Evolutionary conservation across 1,140 invertebrate genomes (phyloP), one percentile per base, ranked within the genome.

Genomic region (Temnothorax longispinosus): DNA sequence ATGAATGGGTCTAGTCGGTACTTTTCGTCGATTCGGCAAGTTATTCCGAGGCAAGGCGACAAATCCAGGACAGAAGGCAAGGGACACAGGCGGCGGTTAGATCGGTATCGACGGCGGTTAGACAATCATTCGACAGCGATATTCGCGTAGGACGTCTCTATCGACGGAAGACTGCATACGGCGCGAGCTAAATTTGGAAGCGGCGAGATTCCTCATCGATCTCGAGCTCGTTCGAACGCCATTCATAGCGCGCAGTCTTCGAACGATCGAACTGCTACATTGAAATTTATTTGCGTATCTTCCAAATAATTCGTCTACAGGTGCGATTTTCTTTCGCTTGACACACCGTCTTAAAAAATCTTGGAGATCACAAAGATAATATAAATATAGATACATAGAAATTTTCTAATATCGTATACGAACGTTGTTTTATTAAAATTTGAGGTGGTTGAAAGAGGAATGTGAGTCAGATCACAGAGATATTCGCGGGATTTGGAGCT

Each of bases 131-230:
- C 67, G 77, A 32, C 77, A 21, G 84, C 58, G 87, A 91, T 87
- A 87, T 86, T 10, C 78, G 18, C 44, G 18, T 3, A 65, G 84
- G 85, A 91, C 69, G 74, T 89, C 82, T 90, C 75, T 85, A 88
- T 91, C 89, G 87, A 64, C 86, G 80, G 54, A 82, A 86, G 54
- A 18, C 32, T 74, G 76, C 41, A 52, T 21, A 10, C 10, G 41
- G 11, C 1, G 13, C 50, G 11, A 27, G 64, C 21, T 86, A 74
- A 86, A 75, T 89, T 88, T 74, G 35, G 47, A 64, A 72, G 18
- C 38, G 58, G n/a, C 15, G 21, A 77, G 44, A 78, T 85, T 77
- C 54, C 27, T 76, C 56, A 44, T 81, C 56, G 35, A 76, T 88
- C 41, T 60, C 8, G 13, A 32, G 27, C 60, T 32, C 41, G 18